Conservation (phyloP, 1,140 invertebrate genomes). For the Drosophila ambigua region DNA sequence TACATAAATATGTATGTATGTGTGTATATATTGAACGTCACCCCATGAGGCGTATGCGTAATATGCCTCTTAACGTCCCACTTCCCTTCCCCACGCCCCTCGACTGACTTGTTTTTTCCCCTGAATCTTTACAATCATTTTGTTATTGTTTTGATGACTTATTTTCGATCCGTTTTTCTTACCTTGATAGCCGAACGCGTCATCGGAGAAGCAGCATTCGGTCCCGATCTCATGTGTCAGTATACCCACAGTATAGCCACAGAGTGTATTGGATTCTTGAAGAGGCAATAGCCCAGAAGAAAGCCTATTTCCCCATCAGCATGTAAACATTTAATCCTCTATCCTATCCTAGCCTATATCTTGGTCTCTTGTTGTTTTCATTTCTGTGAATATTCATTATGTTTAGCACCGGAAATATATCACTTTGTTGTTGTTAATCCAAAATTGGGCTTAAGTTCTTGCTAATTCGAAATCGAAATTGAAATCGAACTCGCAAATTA, state of each 20-base stretch:
- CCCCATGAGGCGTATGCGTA: constrained; percentile 68
- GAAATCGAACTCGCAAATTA: constrained; percentile 4
- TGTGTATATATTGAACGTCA: constrained; percentile 35
- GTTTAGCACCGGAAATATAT: constrained; percentile 13
- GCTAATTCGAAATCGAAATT: background rate
- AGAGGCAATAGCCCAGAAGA: background rate
- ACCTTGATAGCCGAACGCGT: constrained; percentile 69
- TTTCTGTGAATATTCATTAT: no score
- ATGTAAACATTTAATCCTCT: no score
- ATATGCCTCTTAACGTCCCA: constrained; percentile 39
- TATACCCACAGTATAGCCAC: no score
- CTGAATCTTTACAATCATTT: constrained; percentile 52
- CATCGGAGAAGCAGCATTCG: constrained; percentile 34
- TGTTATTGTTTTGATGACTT: constrained; percentile 59
- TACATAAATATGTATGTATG: constrained; percentile 9
- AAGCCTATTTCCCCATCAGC: no score
- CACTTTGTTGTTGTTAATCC: constrained; percentile 26
- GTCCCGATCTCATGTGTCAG: background rate
- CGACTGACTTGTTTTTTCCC: constrained; percentile 37
- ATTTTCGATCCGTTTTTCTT: constrained; percentile 37
- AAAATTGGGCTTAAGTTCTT: constrained; percentile 5
- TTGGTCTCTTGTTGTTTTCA: no score
- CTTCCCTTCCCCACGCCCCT: constrained; percentile 2
- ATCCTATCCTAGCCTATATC: no score
- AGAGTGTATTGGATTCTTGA: no score